phyloP scores from a whole-genome alignment of 2,113 vertebrate species.

The Oryzias javanicus region DNA sequence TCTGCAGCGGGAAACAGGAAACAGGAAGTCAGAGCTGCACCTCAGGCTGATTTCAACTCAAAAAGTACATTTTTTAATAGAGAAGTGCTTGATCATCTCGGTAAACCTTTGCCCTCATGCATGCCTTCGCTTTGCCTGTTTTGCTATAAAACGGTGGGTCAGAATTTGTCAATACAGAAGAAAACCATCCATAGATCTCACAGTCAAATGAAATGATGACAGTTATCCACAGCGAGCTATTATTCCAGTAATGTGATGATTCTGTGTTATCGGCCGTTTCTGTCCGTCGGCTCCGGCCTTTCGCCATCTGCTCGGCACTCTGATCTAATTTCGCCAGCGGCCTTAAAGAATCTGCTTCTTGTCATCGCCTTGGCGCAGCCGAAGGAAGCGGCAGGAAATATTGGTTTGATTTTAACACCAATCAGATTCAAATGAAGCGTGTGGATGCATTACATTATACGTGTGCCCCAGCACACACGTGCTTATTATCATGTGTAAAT shows the following conservation, averaged over 20 bases:
- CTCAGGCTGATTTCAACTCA: slow-evolving; percentile 5
- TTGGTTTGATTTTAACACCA: slow-evolving; percentile 28
- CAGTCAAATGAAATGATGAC: slow-evolving; percentile 41
- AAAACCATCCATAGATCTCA: background rate
- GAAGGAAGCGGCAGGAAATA: slow-evolving; percentile 4
- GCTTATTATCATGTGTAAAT: slow-evolving; percentile 16
- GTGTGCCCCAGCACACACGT: slow-evolving; percentile 4
- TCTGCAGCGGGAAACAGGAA: slow-evolving; percentile 79
- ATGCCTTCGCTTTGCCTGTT: slow-evolving; percentile 5
- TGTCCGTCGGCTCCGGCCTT: slow-evolving; percentile 33
- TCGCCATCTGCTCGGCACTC: slow-evolving; percentile 48
- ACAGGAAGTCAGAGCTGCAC: slow-evolving; percentile 46
- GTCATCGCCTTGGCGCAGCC: slow-evolving; percentile 36
- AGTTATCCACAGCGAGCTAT: slow-evolving; percentile 59
- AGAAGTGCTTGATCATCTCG: background rate
- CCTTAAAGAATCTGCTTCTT: slow-evolving; percentile 60
- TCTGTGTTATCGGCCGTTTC: slow-evolving; percentile 37
- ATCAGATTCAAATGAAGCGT: slow-evolving; percentile 16
- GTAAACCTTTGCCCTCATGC: slow-evolving; percentile 56
- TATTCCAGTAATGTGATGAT: slow-evolving; percentile 63
- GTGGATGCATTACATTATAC: slow-evolving; percentile 23
- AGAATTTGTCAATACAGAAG: background rate
- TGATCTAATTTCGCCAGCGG: slow-evolving; percentile 64
- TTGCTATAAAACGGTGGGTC: background rate
- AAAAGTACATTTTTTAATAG: background rate